These are phyloP conservation scores for Siderastrea siderea DNA, from an alignment of 92 coral and sea anemone genomes.

Conservation along the genomic window DNA sequence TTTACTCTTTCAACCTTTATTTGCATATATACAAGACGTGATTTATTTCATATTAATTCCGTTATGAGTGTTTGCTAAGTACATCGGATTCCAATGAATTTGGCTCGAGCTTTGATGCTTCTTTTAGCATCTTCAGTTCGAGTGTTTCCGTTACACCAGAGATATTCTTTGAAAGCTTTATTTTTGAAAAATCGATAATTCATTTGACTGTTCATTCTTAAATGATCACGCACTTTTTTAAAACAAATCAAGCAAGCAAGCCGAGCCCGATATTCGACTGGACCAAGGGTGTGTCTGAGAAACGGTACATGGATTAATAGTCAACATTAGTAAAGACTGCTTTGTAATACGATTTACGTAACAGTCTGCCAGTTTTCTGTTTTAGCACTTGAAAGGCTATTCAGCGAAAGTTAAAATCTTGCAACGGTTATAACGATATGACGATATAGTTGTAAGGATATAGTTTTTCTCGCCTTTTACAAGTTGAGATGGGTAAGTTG, in stretches of 20 bases:
- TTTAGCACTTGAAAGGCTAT: no score
- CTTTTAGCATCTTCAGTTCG: not conserved
- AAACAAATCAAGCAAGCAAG: not conserved
- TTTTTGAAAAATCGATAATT: not conserved
- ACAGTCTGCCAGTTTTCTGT: not conserved
- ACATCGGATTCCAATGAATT: not conserved
- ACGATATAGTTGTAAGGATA: no score
- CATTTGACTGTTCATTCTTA: not conserved
- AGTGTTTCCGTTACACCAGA: not conserved
- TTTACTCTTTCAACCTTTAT: not conserved
- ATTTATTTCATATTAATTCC: not conserved
- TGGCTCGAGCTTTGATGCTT: not conserved
- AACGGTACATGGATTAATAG: not conserved
- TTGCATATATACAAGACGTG: not conserved
- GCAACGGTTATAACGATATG: no score
- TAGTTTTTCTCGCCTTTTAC: no score
- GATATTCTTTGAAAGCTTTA: not conserved
- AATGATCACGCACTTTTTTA: not conserved
- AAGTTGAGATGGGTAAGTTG: not conserved
- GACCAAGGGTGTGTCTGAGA: conserved; percentile 1
- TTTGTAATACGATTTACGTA: conserved; percentile 6
- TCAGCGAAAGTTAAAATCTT: no score
- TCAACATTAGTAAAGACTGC: not conserved
- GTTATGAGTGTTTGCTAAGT: not conserved
- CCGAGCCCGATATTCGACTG: not conserved